Conservation (phyloP, 2,797 vertebrate genomes). For the Perodicticus potto region DNA sequence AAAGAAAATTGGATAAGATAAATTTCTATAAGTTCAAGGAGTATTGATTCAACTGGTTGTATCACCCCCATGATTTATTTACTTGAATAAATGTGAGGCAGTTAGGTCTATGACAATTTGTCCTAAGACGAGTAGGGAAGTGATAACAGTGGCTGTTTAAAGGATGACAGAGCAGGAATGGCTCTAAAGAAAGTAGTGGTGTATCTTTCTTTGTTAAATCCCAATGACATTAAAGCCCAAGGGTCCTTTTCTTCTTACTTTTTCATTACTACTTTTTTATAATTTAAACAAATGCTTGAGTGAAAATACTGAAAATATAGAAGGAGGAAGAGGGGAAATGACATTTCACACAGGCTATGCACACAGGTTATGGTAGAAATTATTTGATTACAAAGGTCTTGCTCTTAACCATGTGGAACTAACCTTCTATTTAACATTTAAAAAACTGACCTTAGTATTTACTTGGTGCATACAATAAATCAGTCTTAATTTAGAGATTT, state of each 20-base stretch:
- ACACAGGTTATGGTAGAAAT: background rate
- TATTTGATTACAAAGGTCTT: background rate
- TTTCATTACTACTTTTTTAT: no score
- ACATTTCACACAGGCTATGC: background rate
- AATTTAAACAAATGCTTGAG: conserved; percentile 4
- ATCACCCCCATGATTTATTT: background rate
- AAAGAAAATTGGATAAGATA: background rate
- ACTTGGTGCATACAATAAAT: background rate
- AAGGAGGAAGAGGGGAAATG: background rate
- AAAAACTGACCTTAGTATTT: background rate
- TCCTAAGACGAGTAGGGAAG: background rate
- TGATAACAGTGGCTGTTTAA: background rate
- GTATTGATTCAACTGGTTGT: background rate
- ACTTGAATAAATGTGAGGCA: background rate
- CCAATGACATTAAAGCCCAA: background rate
- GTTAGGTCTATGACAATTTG: background rate
- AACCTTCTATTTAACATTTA: background rate
- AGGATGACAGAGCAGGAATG: background rate
- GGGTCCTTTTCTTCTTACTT: background rate
- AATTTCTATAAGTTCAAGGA: background rate
- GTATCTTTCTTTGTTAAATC: background rate
- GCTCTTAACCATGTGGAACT: fast-evolving
- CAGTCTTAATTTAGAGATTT: background rate
- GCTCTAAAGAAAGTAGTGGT: background rate
- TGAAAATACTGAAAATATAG: background rate